phyloP scores from a whole-genome alignment of 2,797 vertebrate species.

The Chaetodon trifasciatus region DNA sequence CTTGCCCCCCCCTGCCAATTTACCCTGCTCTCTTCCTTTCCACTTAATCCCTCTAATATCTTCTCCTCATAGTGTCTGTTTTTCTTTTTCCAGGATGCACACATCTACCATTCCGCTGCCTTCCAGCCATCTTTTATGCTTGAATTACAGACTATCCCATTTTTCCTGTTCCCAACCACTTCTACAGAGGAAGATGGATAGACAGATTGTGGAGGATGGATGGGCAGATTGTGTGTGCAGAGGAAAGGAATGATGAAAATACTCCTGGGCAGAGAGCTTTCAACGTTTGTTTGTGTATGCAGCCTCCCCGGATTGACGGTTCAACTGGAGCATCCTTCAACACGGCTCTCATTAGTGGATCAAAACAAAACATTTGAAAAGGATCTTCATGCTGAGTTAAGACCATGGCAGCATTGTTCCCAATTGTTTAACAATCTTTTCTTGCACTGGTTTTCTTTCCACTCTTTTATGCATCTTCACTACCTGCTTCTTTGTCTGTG shows the following conservation, averaged over 20 bases:
- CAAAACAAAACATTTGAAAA: constrained; percentile 50
- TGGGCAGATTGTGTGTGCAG: constrained; percentile 25
- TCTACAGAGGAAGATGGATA: constrained; percentile 32
- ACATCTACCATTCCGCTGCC: constrained; percentile 40
- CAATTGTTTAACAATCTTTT: constrained; percentile 7
- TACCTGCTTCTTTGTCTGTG: constrained; percentile 20
- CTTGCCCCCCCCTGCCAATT: constrained; percentile 11
- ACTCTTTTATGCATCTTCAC: constrained; percentile 21
- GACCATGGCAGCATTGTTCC: constrained; percentile 20
- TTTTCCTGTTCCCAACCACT: constrained; percentile 62
- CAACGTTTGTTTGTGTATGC: constrained; percentile 60
- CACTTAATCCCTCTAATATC: constrained; percentile 54
- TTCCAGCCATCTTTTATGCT: constrained; percentile 53
- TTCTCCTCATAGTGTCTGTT: constrained; percentile 54
- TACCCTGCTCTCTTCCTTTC: constrained; percentile 21
- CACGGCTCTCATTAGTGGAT: constrained; percentile 18
- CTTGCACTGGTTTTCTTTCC: not conserved
- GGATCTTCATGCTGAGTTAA: constrained; percentile 29
- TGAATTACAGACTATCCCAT: constrained; percentile 58
- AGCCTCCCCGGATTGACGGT: constrained; percentile 30
- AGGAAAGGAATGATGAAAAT: constrained; percentile 24
- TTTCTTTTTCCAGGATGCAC: constrained; percentile 58
- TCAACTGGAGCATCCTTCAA: constrained; percentile 47
- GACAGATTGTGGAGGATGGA: constrained; percentile 29
- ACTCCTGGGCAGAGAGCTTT: not conserved